Evolutionary conservation across 1,140 invertebrate species (phyloP).

Genomic region (Neodiprion lecontei): DNA sequence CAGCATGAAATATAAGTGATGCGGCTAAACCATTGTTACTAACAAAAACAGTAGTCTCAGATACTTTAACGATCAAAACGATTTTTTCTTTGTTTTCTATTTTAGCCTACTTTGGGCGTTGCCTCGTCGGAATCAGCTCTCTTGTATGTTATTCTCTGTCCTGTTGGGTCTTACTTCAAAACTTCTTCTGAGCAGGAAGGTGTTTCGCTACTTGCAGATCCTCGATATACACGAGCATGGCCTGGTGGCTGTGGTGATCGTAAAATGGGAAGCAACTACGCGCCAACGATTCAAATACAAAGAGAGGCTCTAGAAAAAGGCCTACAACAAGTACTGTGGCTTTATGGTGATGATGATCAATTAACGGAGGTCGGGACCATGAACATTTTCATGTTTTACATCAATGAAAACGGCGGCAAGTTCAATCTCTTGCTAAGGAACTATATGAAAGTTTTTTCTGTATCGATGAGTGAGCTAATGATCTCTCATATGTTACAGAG

Average conservation of each 20-base stretch:
- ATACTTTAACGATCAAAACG: slow-evolving; percentile 9
- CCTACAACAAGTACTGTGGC: slow-evolving; percentile 96
- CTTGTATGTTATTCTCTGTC: slow-evolving; percentile 90
- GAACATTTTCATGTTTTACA: slow-evolving; percentile 94
- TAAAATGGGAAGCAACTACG: slow-evolving; percentile 96
- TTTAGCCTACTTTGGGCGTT: slow-evolving; percentile 90
- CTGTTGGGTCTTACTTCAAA: slow-evolving; percentile 92
- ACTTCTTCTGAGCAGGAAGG: slow-evolving; percentile 57
- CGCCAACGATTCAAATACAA: slow-evolving; percentile 84
- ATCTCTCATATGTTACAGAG: slow-evolving; percentile 67
- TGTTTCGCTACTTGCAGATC: slow-evolving; percentile 78
- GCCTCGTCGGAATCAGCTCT: slow-evolving; percentile 82
- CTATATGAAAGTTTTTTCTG: slow-evolving; percentile 20
- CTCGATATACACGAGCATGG: slow-evolving; percentile 87
- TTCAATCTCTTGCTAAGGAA: neutral
- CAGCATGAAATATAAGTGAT: neutral
- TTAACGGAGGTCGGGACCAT: slow-evolving; percentile 98
- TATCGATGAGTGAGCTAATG: slow-evolving; percentile 15
- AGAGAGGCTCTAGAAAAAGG: slow-evolving; percentile 79
- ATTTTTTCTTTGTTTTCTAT: slow-evolving; percentile 21
- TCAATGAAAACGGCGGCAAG: slow-evolving; percentile 90
- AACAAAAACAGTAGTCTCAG: neutral
- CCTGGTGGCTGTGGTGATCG: slow-evolving; percentile 93
- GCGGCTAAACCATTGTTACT: neutral
- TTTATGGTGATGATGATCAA: slow-evolving; percentile 93